Evolutionary conservation across 2,113 vertebrate genomes (phyloP).

Genomic region (Tapirus terrestris): DNA sequence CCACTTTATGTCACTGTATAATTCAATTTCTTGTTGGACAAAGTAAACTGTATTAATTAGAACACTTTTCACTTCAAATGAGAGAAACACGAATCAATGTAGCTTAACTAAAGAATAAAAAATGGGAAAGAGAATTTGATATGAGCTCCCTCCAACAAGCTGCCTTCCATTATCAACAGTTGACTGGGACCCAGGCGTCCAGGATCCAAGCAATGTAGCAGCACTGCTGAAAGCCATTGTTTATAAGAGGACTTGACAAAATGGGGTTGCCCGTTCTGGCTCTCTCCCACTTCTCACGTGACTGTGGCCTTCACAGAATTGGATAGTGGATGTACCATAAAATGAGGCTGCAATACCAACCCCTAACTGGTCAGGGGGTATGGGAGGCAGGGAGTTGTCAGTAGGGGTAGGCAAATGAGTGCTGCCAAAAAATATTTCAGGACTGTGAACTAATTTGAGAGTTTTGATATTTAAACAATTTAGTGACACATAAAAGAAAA

Average conservation of each 20-base stretch:
- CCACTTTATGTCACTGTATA: not conserved
- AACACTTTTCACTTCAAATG: not conserved
- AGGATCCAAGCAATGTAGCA: not conserved
- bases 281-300: not conserved
- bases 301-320: rapidly evolving
- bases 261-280: not conserved
- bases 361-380: rapidly evolving
- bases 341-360: not conserved
- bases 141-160: not conserved
- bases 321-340: not conserved
- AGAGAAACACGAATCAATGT: not conserved
- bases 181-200: not conserved
- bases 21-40: not conserved
- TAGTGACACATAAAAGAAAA: not conserved
- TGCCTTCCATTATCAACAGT: not conserved
- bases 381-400: too few relatives aligned
- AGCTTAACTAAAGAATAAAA: not conserved
- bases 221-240: not conserved
- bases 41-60: not conserved
- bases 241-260: not conserved
- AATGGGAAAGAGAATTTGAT: not conserved
- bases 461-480: not conserved
- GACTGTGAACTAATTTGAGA: not conserved
- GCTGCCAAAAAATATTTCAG: not conserved
- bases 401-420: not conserved